A percentile compares a stretch with the other conserved stretches of the same genome.
Evolutionary conservation across 2,888 invertebrate species (phyloP).

Genomic region (Micoletzkya japonica): DNA sequence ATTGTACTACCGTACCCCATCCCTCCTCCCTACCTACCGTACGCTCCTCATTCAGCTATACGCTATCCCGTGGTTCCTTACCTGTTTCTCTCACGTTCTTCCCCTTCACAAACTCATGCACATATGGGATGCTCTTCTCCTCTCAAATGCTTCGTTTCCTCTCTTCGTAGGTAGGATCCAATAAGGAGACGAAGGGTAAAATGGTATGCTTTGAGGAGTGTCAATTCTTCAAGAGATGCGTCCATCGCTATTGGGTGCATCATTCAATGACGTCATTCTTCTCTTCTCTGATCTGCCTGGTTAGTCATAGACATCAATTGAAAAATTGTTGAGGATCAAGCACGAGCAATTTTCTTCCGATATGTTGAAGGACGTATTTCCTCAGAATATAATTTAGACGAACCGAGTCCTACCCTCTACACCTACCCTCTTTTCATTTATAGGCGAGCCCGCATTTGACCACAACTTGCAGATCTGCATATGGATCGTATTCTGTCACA

Average conservation of each 20-base stretch:
- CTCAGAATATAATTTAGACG: too few species aligned
- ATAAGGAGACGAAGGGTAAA: background rate
- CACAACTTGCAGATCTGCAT: conserved; percentile 42
- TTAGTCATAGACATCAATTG: conserved; percentile 46
- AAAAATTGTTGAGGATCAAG: background rate
- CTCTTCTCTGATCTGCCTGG: conserved; percentile 95
- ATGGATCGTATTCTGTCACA: conserved; percentile 49
- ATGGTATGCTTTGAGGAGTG: conserved; percentile 70
- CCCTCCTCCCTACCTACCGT: background rate
- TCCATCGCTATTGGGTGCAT: conserved; percentile 80
- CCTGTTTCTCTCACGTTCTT: conserved; percentile 81
- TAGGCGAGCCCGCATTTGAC: too few species aligned
- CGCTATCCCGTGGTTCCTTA: conserved; percentile 55
- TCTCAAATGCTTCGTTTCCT: conserved; percentile 90
- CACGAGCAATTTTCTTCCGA: background rate
- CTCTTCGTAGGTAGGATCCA: conserved; percentile 79
- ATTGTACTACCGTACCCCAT: background rate
- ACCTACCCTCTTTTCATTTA: too few species aligned
- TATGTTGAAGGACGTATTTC: too few species aligned
- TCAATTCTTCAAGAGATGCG: conserved; percentile 86
- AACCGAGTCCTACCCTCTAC: too few species aligned
- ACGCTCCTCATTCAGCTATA: conserved; percentile 29
- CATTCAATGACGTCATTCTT: conserved; percentile 96
- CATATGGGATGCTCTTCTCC: conserved; percentile 91
- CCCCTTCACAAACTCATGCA: conserved; percentile 95